Base-by-base conservation (phyloP, 2,797 vertebrate species). In the Rhinatrema bivittatum region DNA sequence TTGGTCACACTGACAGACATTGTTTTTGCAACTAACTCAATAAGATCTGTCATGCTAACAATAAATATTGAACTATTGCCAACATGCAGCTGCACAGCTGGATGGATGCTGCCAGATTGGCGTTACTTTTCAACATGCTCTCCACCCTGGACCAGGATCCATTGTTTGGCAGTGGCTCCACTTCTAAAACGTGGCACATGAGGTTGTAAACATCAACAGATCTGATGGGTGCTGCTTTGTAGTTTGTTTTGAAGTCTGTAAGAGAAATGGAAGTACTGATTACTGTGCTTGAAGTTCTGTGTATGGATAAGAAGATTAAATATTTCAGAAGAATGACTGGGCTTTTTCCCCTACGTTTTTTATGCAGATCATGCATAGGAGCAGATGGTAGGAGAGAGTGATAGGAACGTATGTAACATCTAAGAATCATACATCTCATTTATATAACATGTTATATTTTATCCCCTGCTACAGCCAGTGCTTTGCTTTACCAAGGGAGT, bases 81-180 rank as follows among this genome's bases (percentile, higher is more conserved):
- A 86, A 40, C 3, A 20, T 5, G 1, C 42, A 68, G 50, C 36
- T 42, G 58, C 60, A 31, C 9, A 42, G 4, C 0, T 5, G 29
- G 16, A 4, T 2, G 1, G 38, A 26, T 9, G 18, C 17, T 5
- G 53, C 36, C 12, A 20, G 34, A 31, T 30, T 14, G 18, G 57
- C 59, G 10, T 35, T 64, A 42, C 56, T 60, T 12, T 25, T 84
- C 43, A 97, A 66, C 70, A 98, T 83, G 52, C 70, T 80, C 44
- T 84, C 66, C 34, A 95, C 91, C 36, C 89, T 74, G 43, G 90
- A 82, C 95, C 94, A 98, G 38, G 95, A 96, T 18, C 95, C 95
- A 1, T 98, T 98, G 68, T 98, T 98, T 43, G 94, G 88, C 64
- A 89, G 70, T 0, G 93, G 87, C 12, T 80, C 17, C 15, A 97